Percentiles rank a stretch among this genome's conserved stretches.
Evolutionary conservation across 2,797 vertebrate species (phyloP).

Genomic region (Anabacerthia variegaticeps): DNA sequence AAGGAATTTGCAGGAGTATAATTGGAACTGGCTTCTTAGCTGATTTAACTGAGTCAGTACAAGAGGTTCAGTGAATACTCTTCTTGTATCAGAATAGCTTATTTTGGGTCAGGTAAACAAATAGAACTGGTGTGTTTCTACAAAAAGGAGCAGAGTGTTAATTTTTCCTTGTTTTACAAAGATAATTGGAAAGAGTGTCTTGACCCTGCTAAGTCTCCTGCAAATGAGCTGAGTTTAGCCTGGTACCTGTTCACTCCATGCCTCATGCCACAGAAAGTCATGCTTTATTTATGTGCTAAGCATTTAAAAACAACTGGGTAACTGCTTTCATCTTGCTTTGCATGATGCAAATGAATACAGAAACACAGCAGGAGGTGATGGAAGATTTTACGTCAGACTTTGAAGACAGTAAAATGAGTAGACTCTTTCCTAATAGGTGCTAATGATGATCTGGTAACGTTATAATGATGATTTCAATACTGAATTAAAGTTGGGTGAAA

Average conservation of each 20-base stretch:
- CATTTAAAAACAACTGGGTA: not conserved
- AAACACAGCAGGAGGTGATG: not conserved
- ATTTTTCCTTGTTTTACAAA: not conserved
- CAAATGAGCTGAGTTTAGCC: not conserved
- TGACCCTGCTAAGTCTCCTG: not conserved
- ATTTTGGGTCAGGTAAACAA: not conserved
- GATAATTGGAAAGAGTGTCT: not conserved
- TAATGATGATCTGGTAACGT: not conserved
- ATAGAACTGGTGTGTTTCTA: not conserved
- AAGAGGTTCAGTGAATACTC: not conserved
- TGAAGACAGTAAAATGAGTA: not conserved
- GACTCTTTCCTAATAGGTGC: not conserved
- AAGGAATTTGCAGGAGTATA: not conserved
- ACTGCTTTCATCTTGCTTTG: not conserved
- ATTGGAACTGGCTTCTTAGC: not conserved
- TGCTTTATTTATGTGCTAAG: not conserved
- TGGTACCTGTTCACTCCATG: not conserved
- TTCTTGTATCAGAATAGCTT: not conserved
- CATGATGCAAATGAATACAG: not conserved
- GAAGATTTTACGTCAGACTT: not conserved
- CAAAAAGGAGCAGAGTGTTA: not conserved
- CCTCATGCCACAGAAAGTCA: not conserved
- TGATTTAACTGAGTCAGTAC: not conserved
- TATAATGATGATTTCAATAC: not conserved
- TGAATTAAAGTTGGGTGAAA: not conserved